phyloP scores from a whole-genome alignment of 2,888 invertebrate genomes.

The Dendrolimus pini region DNA sequence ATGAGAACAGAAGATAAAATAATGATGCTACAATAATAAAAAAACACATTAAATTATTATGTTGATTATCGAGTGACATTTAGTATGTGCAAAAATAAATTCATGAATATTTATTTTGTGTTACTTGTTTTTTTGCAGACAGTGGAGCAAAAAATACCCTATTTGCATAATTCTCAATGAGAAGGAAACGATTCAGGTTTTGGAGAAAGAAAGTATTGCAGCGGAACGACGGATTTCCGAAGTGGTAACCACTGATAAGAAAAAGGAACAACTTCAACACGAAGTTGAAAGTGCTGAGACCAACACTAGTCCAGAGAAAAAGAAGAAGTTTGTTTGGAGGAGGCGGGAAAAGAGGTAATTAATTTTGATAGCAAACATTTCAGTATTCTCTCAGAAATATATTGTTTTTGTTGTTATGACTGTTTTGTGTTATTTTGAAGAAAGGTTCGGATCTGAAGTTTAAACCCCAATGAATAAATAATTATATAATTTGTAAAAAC shows the following conservation, averaged over 20 bases:
- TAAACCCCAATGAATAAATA: too few relatives aligned
- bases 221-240: conserved; percentile 46
- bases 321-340: conserved; percentile 64
- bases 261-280: conserved; percentile 34
- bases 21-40: too few relatives aligned
- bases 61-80: neutral
- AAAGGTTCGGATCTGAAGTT: too few relatives aligned
- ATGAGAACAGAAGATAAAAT: neutral
- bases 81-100: neutral
- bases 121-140: conserved; percentile 47
- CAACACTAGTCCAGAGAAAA: conserved; percentile 64
- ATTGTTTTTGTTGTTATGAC: too few relatives aligned
- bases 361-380: neutral
- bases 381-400: too few relatives aligned
- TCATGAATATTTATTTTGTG: neutral
- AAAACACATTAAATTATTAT: neutral
- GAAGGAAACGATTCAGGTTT: conserved; percentile 61
- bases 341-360: conserved; percentile 55
- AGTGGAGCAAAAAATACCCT: conserved; percentile 96
- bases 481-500: too few relatives aligned
- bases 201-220: conserved; percentile 50
- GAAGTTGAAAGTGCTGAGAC: conserved; percentile 66
- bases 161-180: conserved; percentile 83
- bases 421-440: too few relatives aligned
- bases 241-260: conserved; percentile 38